Evolutionary conservation across 2,113 vertebrate genomes (phyloP).

Genomic region (Greenwoodochromis staneri): DNA sequence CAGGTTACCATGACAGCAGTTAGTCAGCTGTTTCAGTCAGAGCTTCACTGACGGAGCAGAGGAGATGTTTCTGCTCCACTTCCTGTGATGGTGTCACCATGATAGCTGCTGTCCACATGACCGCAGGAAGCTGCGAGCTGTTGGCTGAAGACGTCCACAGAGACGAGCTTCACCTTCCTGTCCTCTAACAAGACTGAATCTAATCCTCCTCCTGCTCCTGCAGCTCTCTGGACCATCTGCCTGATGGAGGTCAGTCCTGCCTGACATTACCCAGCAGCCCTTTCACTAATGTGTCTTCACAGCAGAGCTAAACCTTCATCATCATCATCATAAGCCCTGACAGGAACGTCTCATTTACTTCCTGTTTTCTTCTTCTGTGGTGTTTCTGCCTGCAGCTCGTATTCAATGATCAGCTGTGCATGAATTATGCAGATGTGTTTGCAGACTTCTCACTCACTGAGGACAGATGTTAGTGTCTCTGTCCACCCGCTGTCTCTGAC

Average conservation of each 20-base stretch:
- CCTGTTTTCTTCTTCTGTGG: neutral
- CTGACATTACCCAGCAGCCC: neutral
- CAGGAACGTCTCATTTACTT: accelerated
- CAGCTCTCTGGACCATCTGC: neutral
- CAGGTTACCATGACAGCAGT: neutral
- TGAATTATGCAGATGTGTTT: neutral
- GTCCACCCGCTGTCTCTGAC: neutral
- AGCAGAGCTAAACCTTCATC: neutral
- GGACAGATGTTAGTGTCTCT: neutral
- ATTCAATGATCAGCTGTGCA: neutral
- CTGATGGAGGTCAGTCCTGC: neutral
- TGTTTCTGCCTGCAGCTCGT: neutral
- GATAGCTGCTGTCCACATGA: neutral
- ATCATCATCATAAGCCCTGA: neutral
- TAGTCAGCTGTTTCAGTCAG: neutral
- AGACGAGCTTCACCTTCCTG: neutral
- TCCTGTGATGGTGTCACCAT: neutral
- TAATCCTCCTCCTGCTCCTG: neutral
- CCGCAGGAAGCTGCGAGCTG: neutral
- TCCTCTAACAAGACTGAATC: neutral
- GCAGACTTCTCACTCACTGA: neutral
- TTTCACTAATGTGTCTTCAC: neutral
- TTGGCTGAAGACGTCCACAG: neutral
- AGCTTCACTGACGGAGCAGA: neutral
- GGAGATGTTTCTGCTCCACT: neutral